These are phyloP conservation scores for Furcula furcula DNA, from an alignment of 2,888 invertebrate species.

Conservation along the genomic window DNA sequence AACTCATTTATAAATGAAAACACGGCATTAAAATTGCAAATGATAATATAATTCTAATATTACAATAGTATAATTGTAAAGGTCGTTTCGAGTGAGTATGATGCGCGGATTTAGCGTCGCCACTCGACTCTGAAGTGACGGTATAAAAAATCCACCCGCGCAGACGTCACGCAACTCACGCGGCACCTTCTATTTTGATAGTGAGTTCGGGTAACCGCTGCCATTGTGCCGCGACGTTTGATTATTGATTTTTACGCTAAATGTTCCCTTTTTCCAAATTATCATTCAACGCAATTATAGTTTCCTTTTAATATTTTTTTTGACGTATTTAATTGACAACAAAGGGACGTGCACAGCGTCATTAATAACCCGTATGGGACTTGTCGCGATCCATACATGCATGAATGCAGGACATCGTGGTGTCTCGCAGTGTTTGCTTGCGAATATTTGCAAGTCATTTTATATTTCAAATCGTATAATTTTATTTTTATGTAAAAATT, in stretches of 20 bases:
- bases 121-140: slow-evolving; percentile 53
- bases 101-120: slow-evolving; percentile 51
- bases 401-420: slow-evolving; percentile 16
- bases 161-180: slow-evolving; percentile 69
- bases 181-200: slow-evolving; percentile 74
- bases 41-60: no score
- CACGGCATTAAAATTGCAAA: no score
- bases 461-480: slow-evolving; percentile 10
- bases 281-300: slow-evolving; percentile 72
- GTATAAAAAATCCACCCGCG: slow-evolving; percentile 76
- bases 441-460: slow-evolving; percentile 38
- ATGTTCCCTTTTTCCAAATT: slow-evolving; percentile 69
- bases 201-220: slow-evolving; percentile 71
- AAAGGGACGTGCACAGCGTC: slow-evolving; percentile 66
- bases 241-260: slow-evolving; percentile 82
- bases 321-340: slow-evolving; percentile 61
- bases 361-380: slow-evolving; percentile 76
- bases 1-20: no score
- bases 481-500: no score
- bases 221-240: slow-evolving; percentile 67
- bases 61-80: slow-evolving; percentile 17
- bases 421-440: slow-evolving; percentile 16
- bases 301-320: slow-evolving; percentile 61
- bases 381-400: slow-evolving; percentile 60
- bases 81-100: slow-evolving; percentile 29